These are phyloP conservation scores for Parnassius mnemosyne DNA, from an alignment of 2,888 invertebrate species.

Conservation along the genomic window DNA sequence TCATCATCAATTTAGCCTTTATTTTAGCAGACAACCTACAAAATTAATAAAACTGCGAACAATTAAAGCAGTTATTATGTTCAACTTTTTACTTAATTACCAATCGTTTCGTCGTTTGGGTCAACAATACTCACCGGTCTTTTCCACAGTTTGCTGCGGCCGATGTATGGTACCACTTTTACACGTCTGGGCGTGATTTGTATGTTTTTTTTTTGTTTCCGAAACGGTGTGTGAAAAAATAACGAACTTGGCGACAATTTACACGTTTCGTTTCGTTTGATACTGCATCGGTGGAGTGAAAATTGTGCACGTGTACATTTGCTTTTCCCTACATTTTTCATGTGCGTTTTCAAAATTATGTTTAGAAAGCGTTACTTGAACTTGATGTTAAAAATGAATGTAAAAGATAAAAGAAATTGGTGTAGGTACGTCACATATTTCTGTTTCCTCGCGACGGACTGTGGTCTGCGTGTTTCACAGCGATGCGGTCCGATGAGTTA, in stretches of 20 bases:
- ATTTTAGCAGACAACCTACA: too few species aligned
- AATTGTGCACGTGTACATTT: not conserved
- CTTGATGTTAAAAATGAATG: not conserved
- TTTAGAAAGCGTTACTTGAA: too few species aligned
- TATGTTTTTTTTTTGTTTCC: conserved; percentile 44
- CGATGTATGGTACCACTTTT: conserved; percentile 61
- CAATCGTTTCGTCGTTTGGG: conserved; percentile 11
- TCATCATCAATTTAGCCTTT: too few species aligned
- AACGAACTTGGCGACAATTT: conserved; percentile 57
- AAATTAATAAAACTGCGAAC: too few species aligned
- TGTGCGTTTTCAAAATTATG: too few species aligned
- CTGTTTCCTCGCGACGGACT: not conserved
- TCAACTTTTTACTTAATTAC: not conserved
- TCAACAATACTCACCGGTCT: conserved; percentile 47
- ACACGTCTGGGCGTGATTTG: conserved; percentile 52
- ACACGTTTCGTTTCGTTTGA: conserved; percentile 33
- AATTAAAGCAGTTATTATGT: too few species aligned
- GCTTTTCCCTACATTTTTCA: too few species aligned
- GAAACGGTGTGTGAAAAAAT: conserved; percentile 51
- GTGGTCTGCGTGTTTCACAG: conserved; percentile 13
- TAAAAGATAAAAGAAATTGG: not conserved
- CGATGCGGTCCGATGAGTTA: conserved; percentile 1
- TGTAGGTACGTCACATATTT: not conserved
- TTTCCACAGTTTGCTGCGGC: conserved; percentile 41
- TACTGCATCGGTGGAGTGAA: not conserved